Percentiles rank a stretch among this genome's conserved stretches.
phyloP scores from a whole-genome alignment of 1,140 invertebrate genomes.

The Drosophila grimshawi region DNA sequence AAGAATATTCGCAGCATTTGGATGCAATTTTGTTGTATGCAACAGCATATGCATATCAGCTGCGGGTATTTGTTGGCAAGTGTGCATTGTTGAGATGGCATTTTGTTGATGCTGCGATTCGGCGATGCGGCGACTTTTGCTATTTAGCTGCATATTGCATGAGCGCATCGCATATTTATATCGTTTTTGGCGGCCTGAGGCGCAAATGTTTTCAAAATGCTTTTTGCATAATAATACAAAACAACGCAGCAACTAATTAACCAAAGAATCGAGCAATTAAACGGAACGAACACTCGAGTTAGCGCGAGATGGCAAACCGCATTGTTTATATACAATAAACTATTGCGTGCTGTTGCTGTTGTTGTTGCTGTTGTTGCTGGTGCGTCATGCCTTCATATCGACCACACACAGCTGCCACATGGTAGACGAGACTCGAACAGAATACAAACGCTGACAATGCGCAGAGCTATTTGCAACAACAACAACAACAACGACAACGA shows the following conservation, averaged over 20 bases:
- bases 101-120: slow-evolving; percentile 7
- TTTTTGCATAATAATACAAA: slow-evolving; percentile 47
- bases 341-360: slow-evolving; percentile 5
- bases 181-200: slow-evolving; percentile 39
- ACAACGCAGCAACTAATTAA: slow-evolving; percentile 69
- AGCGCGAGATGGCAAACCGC: slow-evolving; percentile 33
- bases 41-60: neutral
- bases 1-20: too few relatives aligned
- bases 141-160: slow-evolving; percentile 36
- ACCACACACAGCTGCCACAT: slow-evolving; percentile 41
- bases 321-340: slow-evolving; percentile 62
- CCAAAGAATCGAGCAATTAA: slow-evolving; percentile 50
- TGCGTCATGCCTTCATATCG: slow-evolving; percentile 37
- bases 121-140: neutral
- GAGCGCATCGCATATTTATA: slow-evolving; percentile 74
- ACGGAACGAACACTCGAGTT: slow-evolving; percentile 8
- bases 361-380: slow-evolving; percentile 6
- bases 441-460: slow-evolving; percentile 35
- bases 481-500: slow-evolving; percentile 13
- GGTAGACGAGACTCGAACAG: slow-evolving; percentile 23
- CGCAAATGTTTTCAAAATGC: slow-evolving; percentile 50
- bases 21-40: neutral
- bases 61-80: slow-evolving; percentile 14
- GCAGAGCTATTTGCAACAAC: slow-evolving; percentile 33
- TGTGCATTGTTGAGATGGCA: slow-evolving; percentile 24